Conservation (phyloP, 2,113 vertebrate species). For the human region DNA sequence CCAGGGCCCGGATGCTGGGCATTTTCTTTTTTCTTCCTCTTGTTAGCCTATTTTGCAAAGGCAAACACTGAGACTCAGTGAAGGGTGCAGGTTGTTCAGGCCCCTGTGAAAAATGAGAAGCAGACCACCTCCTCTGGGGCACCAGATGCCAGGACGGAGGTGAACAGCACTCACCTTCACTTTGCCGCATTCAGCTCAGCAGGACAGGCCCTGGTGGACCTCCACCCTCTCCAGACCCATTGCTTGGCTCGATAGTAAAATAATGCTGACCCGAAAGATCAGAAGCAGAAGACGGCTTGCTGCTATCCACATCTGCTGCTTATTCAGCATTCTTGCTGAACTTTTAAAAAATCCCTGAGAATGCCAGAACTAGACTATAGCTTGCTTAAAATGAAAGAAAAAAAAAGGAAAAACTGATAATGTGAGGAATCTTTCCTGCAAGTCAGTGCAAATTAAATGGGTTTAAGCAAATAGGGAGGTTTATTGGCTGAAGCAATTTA, state of each 20-base stretch:
- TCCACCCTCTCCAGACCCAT: neutral
- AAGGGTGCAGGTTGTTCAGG: rapidly evolving
- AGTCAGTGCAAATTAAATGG: neutral
- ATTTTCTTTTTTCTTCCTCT: rapidly evolving
- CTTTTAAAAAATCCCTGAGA: neutral
- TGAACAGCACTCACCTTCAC: neutral
- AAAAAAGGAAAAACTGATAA: neutral
- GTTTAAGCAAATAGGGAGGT: neutral
- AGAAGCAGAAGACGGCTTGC: neutral
- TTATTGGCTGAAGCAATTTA: neutral
- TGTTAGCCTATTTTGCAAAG: neutral
- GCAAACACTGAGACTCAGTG: neutral
- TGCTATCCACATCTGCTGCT: neutral
- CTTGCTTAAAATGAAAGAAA: neutral
- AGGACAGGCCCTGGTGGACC: rapidly evolving
- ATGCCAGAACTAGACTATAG: neutral
- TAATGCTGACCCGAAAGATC: neutral
- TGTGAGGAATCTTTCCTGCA: conserved; percentile 18
- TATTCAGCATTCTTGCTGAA: conserved; percentile 18
- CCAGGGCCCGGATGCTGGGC: rapidly evolving
- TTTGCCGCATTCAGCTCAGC: neutral
- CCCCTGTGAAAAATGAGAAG: neutral
- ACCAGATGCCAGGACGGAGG: neutral
- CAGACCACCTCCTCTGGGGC: neutral
- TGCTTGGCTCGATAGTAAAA: rapidly evolving